Base-by-base conservation (phyloP, 1,140 invertebrate species). In the Branchinecta lynchi region DNA sequence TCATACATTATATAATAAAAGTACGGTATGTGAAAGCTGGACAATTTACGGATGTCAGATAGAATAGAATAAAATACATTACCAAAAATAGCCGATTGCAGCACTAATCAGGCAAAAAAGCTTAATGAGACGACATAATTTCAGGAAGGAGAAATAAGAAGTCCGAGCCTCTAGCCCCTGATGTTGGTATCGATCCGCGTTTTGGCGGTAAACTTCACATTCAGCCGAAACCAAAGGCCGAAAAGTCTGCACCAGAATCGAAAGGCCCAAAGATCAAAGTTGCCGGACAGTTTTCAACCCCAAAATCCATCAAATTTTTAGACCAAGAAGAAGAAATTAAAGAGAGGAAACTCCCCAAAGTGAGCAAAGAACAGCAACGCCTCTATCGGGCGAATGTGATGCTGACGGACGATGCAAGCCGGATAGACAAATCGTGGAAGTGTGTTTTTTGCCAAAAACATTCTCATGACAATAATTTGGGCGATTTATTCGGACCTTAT, bases 381-480 rank as follows among this genome's bases (percentile, higher is more conserved):
- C 51, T 60, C 51, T 60, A 60, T 60, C 12, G 17, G 51, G 51
- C 51, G 51, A 60, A 60, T 60, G 17, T 60, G 17, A 60, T 60
- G 3, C 51, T 60, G 17, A 60, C 51, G 12, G 51, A 60, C 12
- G 51, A 60, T 20, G 17, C 12, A 60, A 20, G 17, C 51, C 12
- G 12, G 51, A 20, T 60, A 1, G 51, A 60, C 51, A 60, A 20
- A 12, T 60, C 51, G 12, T 60, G 51, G 51, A 20, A 15, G 12
- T 60, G 51, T 6, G 12, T 60, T 15, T 60, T 60, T 60, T 60
- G 51, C 17, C 12, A 60, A 60, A 60, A 60, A 20, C 51, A 15
- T 12, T 60, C 51, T 20, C 51, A 60, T 60, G 51, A 60, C 12
- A 12, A 60, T 1, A 20, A 20, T 60, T 60, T 60, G 51, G 51